Evolutionary conservation across 2,888 invertebrate genomes (phyloP).

Genomic region (Macaria notata): DNA sequence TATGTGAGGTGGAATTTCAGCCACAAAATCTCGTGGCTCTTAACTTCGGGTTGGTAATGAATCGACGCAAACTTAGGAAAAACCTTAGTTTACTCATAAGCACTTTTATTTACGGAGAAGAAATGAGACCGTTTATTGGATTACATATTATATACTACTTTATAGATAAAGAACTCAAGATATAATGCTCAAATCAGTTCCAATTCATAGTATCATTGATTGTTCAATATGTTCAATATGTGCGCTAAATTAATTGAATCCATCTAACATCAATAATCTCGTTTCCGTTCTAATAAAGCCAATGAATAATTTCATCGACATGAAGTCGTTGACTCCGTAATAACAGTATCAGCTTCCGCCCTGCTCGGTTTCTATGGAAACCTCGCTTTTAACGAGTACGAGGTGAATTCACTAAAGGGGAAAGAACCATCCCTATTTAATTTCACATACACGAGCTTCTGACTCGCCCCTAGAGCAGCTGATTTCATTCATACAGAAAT

Average conservation of each 20-base stretch:
- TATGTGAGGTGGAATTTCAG: conserved; percentile 36
- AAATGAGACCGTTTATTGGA: too few species aligned
- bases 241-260: too few species aligned
- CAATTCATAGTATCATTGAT: too few species aligned
- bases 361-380: conserved; percentile 57
- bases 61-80: conserved; percentile 53
- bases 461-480: conserved; percentile 59
- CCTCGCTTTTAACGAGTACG: conserved; percentile 39
- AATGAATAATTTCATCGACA: conserved; percentile 24
- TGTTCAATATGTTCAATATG: too few species aligned
- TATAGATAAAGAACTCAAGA: too few species aligned
- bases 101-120: conserved; percentile 56
- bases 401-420: conserved; percentile 5
- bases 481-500: conserved; percentile 57
- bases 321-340: conserved; percentile 20
- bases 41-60: conserved; percentile 63
- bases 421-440: conserved; percentile 55
- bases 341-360: conserved; percentile 43
- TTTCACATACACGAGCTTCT: conserved; percentile 31
- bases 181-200: too few species aligned
- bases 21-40: conserved; percentile 52
- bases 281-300: conserved; percentile 4
- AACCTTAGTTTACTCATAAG: conserved; percentile 66
- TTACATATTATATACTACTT: too few species aligned
- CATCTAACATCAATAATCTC: not conserved